Evolutionary conservation across 2,888 invertebrate species (phyloP).

Genomic region (Metallyticus violacea): DNA sequence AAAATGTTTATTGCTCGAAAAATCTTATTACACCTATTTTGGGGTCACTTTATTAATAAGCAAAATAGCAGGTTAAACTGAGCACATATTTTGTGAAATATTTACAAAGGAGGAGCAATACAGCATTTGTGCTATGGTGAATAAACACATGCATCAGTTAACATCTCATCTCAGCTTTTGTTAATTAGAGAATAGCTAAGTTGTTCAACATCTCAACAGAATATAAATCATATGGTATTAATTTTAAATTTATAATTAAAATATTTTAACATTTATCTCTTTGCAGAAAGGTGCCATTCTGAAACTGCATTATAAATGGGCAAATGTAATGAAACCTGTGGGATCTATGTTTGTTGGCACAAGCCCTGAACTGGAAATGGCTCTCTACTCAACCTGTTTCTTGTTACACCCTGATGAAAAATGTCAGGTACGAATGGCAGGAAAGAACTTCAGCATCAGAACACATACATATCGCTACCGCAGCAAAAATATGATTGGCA

Average conservation of each 20-base stretch:
- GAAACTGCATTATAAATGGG: slow-evolving; percentile 69
- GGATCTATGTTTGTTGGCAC: slow-evolving; percentile 78
- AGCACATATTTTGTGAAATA: too few species aligned
- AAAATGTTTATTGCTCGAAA: too few species aligned
- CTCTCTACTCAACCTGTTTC: slow-evolving; percentile 85
- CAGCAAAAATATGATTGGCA: slow-evolving; percentile 76
- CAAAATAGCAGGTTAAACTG: too few species aligned
- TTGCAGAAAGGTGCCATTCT: slow-evolving; percentile 74
- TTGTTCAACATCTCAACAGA: too few species aligned
- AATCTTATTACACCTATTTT: too few species aligned
- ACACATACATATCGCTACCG: slow-evolving; percentile 72
- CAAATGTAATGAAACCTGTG: slow-evolving; percentile 71
- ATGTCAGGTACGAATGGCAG: slow-evolving; percentile 71
- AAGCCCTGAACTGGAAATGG: slow-evolving; percentile 88
- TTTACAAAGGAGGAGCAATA: too few species aligned
- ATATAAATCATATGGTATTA: too few species aligned
- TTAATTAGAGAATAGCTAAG: too few species aligned
- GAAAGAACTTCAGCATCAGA: slow-evolving; percentile 67
- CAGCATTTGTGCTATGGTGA: too few species aligned
- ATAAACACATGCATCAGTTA: too few species aligned
- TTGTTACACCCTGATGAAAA: slow-evolving; percentile 68
- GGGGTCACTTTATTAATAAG: too few species aligned
- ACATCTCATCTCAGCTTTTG: too few species aligned
- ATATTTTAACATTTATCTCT: slow-evolving; percentile 34
- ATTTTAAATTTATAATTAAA: not conserved